A percentile compares a stretch with the other conserved stretches of the same genome.
phyloP scores from a whole-genome alignment of 2,797 vertebrate species.

The Aulostomus chinensis region DNA sequence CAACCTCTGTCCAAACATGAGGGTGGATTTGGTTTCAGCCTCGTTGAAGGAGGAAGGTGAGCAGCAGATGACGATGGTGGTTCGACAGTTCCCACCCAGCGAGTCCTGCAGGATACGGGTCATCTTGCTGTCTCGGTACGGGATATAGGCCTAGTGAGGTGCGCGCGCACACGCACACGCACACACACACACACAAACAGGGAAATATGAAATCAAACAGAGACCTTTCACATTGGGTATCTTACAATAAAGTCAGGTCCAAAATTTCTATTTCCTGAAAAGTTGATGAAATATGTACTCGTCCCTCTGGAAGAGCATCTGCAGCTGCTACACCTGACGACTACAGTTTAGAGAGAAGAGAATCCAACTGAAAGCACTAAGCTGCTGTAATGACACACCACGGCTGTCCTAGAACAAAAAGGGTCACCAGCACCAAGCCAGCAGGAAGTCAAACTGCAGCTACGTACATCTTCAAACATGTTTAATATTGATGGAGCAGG shows the following conservation, averaged over 20 bases:
- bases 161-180: no score
- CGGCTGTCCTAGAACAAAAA: slow-evolving; percentile 7
- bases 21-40: slow-evolving; percentile 93
- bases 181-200: neutral
- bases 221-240: no score
- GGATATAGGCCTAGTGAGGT: slow-evolving; percentile 94
- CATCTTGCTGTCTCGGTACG: slow-evolving; percentile 99
- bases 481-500: neutral
- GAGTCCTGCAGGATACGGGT: slow-evolving; percentile 98
- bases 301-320: no score
- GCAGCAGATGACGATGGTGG: slow-evolving; percentile 97
- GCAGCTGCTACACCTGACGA: no score
- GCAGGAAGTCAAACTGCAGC: slow-evolving; percentile 1
- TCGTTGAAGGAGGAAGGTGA: slow-evolving; percentile 97
- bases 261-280: no score
- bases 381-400: neutral
- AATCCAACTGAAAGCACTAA: no score
- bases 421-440: slow-evolving; percentile 1
- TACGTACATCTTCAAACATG: no score
- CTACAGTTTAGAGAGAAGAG: no score
- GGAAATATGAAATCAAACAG: no score
- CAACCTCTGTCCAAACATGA: slow-evolving; percentile 97
- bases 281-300: no score
- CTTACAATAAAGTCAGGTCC: no score
- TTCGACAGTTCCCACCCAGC: slow-evolving; percentile 96